Evolutionary conservation across 1,140 invertebrate genomes (phyloP).

Genomic region (Agrilus planipennis): DNA sequence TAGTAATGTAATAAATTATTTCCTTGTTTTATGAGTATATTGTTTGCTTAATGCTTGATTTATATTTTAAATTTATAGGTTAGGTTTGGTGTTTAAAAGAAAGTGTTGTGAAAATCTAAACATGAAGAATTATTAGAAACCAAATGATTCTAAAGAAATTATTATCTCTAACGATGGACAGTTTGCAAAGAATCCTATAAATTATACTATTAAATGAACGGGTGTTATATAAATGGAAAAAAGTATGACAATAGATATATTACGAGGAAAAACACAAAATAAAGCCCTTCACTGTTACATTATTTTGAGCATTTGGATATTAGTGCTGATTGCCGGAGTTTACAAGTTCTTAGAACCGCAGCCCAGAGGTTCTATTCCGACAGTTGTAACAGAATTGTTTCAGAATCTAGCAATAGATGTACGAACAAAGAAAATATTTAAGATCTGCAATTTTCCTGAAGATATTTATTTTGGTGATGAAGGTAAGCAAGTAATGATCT

Average conservation of each 20-base stretch:
- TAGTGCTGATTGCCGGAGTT: conserved; percentile 63
- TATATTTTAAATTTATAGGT: too few species aligned
- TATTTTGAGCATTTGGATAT: conserved; percentile 65
- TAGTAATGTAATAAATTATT: too few species aligned
- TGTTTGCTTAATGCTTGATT: too few species aligned
- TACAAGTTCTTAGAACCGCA: conserved; percentile 60
- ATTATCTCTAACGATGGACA: too few species aligned
- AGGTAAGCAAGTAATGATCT: conserved; percentile 38
- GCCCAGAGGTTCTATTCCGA: conserved; percentile 29
- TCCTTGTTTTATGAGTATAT: too few species aligned
- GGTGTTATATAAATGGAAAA: too few species aligned
- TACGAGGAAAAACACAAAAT: conserved; percentile 57
- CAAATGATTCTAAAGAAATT: too few species aligned
- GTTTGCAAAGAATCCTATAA: too few species aligned
- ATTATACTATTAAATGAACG: too few species aligned
- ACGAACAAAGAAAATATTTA: conserved; percentile 50
- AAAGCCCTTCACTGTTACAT: conserved; percentile 65
- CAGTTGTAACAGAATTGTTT: conserved; percentile 35
- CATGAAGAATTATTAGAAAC: too few species aligned
- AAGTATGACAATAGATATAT: conserved; percentile 26
- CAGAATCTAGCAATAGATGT: conserved; percentile 43
- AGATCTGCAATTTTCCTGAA: conserved; percentile 53
- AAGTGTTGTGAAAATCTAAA: too few species aligned
- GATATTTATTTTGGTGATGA: conserved; percentile 52
- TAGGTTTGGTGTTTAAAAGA: too few species aligned